Evolutionary conservation across 2,113 vertebrate species (phyloP), one percentile per base, ranked within the genome.

Genomic region (Rhombomys opimus): DNA sequence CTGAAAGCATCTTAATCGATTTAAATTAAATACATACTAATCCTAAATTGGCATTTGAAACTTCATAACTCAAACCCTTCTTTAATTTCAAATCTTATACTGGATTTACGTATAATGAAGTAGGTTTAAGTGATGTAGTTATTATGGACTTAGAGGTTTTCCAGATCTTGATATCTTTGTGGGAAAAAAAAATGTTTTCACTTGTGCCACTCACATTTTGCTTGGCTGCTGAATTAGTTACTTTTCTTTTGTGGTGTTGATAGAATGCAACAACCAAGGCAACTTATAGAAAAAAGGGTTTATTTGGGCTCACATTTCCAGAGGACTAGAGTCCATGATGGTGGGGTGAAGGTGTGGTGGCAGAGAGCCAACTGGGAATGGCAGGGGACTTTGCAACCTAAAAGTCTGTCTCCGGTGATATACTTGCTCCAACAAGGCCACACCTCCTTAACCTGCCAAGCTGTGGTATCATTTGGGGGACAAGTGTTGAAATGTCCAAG

Each of bases 11-110:
- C 92, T 93, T 82, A 88, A 35, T 87, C 46, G 46, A 46, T 54
- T 87, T 78, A n/a, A 86, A 75, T 94, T 68, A 68, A 94, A 13
- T 61, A 70, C n/a, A 67, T 57, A 65, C 89, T 81, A 82, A 92
- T 87, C 12, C 46, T n/a, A 76, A 84, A 32, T 90, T 22, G 54
- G 52, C n/a, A 4, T 75, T 67, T 68, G 78, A 82, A 81, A 90
- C 13, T 30, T 92, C 20, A 20, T 22, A 86, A 87, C 50, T 87
- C 27, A 86, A 77, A 68, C 65, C 32, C 27, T 63, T 81, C 46
- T 77, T 84, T 78, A 17, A 6, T 88, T 13, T 57, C 68, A 93
- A 73, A 72, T 23, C 13, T n/a, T 35, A 75, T 7, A 41, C 72
- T 38, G 17, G n/a, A 22, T 75, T 75, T 41, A 75, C 41, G 38